Base-by-base conservation (phyloP, 35 echinoderm and acorn worm species). In the Lytechinus pictus region DNA sequence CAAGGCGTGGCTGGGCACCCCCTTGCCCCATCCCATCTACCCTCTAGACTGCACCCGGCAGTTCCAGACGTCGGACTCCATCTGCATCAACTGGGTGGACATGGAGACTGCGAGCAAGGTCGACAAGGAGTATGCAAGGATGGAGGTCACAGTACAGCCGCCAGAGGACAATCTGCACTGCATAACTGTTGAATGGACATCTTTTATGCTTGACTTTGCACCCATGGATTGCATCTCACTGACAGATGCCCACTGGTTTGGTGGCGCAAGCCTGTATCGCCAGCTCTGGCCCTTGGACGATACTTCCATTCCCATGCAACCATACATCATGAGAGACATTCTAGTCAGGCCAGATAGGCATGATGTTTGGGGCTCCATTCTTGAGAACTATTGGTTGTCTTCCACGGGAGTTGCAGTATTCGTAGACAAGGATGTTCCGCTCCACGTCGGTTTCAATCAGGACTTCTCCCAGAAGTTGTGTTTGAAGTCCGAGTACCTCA, bases 381-480 rank as follows among this genome's bases (percentile, higher is more conserved):
- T 98, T 11, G 98, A 99, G 54, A 94, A 95, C 27, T 96, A 95
- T 86, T 99, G 98, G 98, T 92, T 99, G 86, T 96, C 94, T 61
- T 97, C 96, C 44, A 33, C 14, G 28, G 98, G 98, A 55, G 58
- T 97, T 12, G 94, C 97, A 6, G 54, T 99, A 72, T 6, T 94
- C 2, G 96, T 99, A 52, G 94, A 99, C 94, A 92, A 96, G 19
- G 96, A 97, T 54, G 60, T 96, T 11, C 98, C 98, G 14, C 96
- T 99, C 4, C 95, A 97, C 61, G 94, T 99, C 3, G 93, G 97
- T 51, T 86, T 97, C 13, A 99, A 99, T 71, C 94, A 96, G 10
- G 94, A 97, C 24, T 89, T 95, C 58, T 95, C 95, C 8, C 93
- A 96, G 53, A 86, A 52, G 11, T 10, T 99, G 13, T 99, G 98